Percentiles rank a stretch among this genome's conserved stretches.
phyloP scores from a whole-genome alignment of 2,113 vertebrate genomes.

The Oreochromis aureus region DNA sequence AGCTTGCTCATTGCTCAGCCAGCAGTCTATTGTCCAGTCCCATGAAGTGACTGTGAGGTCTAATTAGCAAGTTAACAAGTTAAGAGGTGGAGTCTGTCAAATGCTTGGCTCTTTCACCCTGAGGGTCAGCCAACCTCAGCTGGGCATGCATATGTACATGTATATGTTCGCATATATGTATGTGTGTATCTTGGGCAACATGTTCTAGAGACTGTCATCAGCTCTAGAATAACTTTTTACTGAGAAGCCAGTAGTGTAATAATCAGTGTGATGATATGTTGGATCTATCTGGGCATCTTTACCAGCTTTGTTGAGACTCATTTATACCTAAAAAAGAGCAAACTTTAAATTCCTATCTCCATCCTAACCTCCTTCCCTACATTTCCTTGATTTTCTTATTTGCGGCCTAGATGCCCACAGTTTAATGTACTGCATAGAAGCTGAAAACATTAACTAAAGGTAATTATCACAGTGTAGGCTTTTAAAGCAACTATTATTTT shows the following conservation, averaged over 20 bases:
- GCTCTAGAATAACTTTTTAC: background rate
- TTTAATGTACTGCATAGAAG: background rate
- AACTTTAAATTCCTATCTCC: constrained; percentile 26
- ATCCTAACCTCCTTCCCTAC: background rate
- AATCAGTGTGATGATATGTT: constrained; percentile 49
- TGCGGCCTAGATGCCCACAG: background rate
- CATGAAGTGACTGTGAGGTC: constrained; percentile 72
- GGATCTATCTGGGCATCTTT: constrained; percentile 49
- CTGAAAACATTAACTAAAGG: constrained; percentile 4
- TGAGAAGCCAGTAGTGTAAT: constrained; percentile 30
- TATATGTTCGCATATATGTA: background rate
- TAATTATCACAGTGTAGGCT: background rate
- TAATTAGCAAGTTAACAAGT: constrained; percentile 78
- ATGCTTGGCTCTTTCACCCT: constrained; percentile 66
- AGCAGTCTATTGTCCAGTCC: constrained; percentile 66
- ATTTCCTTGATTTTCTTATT: constrained; percentile 1
- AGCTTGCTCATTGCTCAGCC: constrained; percentile 48
- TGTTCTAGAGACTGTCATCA: background rate
- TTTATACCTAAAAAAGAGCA: constrained; percentile 30
- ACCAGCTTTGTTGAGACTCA: constrained; percentile 53
- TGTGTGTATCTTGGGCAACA: background rate
- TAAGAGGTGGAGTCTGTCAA: constrained; percentile 75
- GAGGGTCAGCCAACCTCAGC: constrained; percentile 55
- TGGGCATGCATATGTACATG: constrained; percentile 17
- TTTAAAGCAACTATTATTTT: background rate